Percentiles rank a stretch among this genome's conserved stretches.
Evolutionary conservation across 2,113 vertebrate genomes (phyloP).

Genomic region (Caranx ignobilis): DNA sequence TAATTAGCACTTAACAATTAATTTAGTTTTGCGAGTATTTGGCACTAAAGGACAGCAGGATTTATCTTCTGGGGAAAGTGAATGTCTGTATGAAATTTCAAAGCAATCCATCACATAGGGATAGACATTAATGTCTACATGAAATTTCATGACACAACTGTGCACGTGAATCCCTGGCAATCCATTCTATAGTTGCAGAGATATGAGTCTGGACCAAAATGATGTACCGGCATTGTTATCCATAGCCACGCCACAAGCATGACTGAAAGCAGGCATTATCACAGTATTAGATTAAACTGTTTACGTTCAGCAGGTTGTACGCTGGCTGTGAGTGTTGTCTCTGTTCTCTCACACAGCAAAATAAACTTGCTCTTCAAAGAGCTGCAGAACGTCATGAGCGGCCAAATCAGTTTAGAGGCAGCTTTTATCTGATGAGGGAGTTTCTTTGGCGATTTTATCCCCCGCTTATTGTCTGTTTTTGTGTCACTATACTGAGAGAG

Average conservation of each 20-base stretch:
- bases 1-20: not conserved
- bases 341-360: not conserved
- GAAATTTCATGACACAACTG: not conserved
- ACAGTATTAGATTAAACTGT: constrained; percentile 2
- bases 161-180: not conserved
- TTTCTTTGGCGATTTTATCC: constrained; percentile 4
- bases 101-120: not conserved
- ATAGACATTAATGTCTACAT: not conserved
- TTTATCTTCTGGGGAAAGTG: not conserved
- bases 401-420: constrained; percentile 26
- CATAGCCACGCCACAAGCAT: not conserved
- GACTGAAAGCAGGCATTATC: not conserved
- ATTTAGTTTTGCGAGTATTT: not conserved
- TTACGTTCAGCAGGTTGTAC: constrained; percentile 22
- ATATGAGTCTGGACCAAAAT: not conserved
- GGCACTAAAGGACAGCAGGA: not conserved
- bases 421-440: constrained; percentile 37
- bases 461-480: constrained; percentile 20
- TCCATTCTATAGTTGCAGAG: not conserved
- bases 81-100: not conserved
- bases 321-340: not conserved
- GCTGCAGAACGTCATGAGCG: constrained; percentile 1
- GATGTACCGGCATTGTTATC: not conserved
- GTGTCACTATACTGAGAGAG: constrained; percentile 11
- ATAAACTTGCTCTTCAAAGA: constrained; percentile 17